Conservation (phyloP, 2,888 invertebrate genomes). For the Oscheius sp. region DNA sequence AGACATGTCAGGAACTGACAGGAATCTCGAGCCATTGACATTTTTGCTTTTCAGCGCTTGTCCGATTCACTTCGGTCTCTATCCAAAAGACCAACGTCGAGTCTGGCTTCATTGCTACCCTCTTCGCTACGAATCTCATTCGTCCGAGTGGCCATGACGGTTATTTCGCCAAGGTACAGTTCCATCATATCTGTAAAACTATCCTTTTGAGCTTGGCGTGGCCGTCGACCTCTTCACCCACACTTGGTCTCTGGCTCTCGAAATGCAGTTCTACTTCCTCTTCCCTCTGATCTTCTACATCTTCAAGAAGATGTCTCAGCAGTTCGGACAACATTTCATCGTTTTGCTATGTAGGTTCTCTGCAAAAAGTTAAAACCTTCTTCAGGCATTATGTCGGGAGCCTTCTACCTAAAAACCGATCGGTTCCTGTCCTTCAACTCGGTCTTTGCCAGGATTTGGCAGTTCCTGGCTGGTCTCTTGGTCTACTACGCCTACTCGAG, state of each 20-base stretch:
- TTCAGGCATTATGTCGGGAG: background rate
- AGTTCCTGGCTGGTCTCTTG: slow-evolving; percentile 8
- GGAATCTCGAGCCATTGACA: background rate
- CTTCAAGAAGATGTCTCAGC: background rate
- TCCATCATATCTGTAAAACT: background rate
- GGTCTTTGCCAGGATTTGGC: slow-evolving; percentile 16
- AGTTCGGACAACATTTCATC: background rate
- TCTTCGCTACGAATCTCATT: slow-evolving; percentile 13
- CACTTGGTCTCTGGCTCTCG: slow-evolving; percentile 7
- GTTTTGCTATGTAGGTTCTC: slow-evolving; percentile 1
- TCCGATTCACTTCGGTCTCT: background rate
- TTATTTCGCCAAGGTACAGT: slow-evolving; percentile 4
- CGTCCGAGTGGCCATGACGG: background rate
- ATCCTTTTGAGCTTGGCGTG: background rate
- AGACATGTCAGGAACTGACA: no score
- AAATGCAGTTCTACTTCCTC: slow-evolving; percentile 18
- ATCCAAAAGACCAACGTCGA: background rate
- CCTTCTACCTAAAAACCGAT: slow-evolving; percentile 2
- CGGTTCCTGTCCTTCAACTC: slow-evolving; percentile 16
- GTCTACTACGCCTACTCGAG: no score
- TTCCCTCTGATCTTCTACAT: slow-evolving; percentile 11
- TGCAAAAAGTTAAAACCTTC: background rate
- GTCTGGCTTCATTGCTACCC: background rate
- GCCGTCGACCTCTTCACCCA: slow-evolving; percentile 12
- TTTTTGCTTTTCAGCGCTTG: background rate